Conservation (phyloP, 2,797 vertebrate species). For the Myotis daubentonii region DNA sequence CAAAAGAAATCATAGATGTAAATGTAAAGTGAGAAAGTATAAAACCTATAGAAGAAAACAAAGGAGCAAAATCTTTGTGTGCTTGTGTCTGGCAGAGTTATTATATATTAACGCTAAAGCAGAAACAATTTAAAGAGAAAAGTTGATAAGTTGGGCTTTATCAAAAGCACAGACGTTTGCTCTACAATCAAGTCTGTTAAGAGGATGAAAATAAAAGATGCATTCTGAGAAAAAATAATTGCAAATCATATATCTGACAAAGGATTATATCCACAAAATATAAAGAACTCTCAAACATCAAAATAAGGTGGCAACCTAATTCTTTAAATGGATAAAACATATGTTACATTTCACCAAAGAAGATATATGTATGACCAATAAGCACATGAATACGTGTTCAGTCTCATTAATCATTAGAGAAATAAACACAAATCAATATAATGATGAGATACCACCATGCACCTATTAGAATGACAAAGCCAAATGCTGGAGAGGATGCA, state of each 20-base stretch:
- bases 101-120: neutral
- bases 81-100: neutral
- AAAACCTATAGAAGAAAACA: slow-evolving; percentile 2
- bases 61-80: neutral
- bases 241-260: neutral
- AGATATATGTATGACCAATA: neutral
- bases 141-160: neutral
- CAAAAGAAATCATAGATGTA: neutral
- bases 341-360: neutral
- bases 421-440: neutral
- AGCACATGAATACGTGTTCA: neutral
- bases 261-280: neutral
- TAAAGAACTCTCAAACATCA: neutral
- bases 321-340: neutral
- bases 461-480: neutral
- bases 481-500: neutral
- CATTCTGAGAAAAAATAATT: neutral
- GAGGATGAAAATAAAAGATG: neutral
- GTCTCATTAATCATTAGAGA: neutral
- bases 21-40: neutral
- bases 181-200: neutral
- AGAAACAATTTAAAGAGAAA: neutral
- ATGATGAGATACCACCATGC: neutral
- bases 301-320: neutral
- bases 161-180: neutral